These are phyloP conservation scores for Dioctria rufipes DNA, from an alignment of 2,888 invertebrate genomes.

Conservation along the genomic window DNA sequence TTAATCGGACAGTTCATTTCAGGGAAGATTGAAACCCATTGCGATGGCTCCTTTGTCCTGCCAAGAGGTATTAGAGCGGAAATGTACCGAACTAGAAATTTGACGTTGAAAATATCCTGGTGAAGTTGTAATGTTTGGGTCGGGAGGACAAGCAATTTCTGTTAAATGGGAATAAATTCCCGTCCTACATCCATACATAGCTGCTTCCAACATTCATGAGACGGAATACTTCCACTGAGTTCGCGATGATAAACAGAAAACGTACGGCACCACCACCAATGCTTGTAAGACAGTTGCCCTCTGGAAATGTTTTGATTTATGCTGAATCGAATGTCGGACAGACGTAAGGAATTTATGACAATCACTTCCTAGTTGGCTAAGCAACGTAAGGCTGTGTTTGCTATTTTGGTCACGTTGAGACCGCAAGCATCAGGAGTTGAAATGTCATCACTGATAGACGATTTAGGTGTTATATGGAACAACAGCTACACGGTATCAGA, in stretches of 20 bases:
- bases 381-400: conserved; percentile 22
- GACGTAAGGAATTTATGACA: conserved; percentile 45
- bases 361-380: conserved; percentile 19
- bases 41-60: not conserved
- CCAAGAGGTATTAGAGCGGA: too few relatives aligned
- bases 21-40: not conserved
- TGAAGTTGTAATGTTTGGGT: too few relatives aligned
- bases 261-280: not conserved
- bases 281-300: conserved; percentile 3
- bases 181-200: not conserved
- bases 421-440: conserved; percentile 20
- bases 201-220: not conserved
- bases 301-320: conserved; percentile 42
- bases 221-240: not conserved
- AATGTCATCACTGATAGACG: conserved; percentile 38
- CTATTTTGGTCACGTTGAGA: conserved; percentile 33
- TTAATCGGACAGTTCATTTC: not conserved
- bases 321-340: conserved; percentile 50
- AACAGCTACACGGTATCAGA: conserved; percentile 32
- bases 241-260: conserved; percentile 33
- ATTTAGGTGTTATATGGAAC: conserved; percentile 24
- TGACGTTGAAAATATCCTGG: too few relatives aligned
- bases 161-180: not conserved
- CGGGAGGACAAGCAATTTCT: not conserved
- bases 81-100: too few relatives aligned